phyloP scores from a whole-genome alignment of 1,140 invertebrate genomes.

The Dufourea novaeangliae region DNA sequence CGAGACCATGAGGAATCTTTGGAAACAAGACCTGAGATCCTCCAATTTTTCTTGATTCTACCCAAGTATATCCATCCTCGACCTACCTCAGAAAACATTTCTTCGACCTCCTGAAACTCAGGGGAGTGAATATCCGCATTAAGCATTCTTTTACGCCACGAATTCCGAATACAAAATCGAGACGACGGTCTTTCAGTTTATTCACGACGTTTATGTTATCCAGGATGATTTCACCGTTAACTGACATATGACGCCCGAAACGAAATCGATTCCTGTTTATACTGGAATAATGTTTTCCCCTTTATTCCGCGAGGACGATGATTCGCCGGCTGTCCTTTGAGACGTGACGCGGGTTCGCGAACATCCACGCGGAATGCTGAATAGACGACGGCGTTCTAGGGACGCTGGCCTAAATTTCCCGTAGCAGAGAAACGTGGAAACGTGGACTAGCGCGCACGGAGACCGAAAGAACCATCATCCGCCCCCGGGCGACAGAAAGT shows the following conservation, averaged over 20 bases:
- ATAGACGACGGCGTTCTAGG: slow-evolving; percentile 42
- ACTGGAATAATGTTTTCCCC: slow-evolving; percentile 2
- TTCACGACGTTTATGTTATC: slow-evolving; percentile 12
- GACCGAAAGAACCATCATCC: slow-evolving; percentile 1
- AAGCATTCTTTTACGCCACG: slow-evolving; percentile 16
- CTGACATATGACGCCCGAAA: slow-evolving; percentile 1
- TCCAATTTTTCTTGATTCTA: background rate
- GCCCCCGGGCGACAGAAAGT: slow-evolving; percentile 44
- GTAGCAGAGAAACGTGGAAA: slow-evolving; percentile 14
- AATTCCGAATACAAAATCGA: slow-evolving; percentile 10
- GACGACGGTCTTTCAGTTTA: background rate
- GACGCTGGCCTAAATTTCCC: slow-evolving; percentile 55
- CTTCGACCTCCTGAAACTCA: no score
- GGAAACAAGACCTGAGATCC: background rate
- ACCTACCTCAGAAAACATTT: background rate
- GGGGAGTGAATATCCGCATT: no score
- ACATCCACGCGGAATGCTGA: slow-evolving; percentile 21
- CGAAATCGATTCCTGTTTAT: slow-evolving; percentile 21
- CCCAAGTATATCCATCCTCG: slow-evolving; percentile 1
- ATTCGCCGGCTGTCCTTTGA: slow-evolving; percentile 35
- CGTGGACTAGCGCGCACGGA: background rate
- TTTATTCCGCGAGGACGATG: slow-evolving; percentile 27
- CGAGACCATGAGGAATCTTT: background rate
- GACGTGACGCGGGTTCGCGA: background rate
- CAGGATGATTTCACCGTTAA: background rate